Evolutionary conservation across 2,797 vertebrate species (phyloP), one percentile per base, ranked within the genome.

Genomic region (Huso huso): DNA sequence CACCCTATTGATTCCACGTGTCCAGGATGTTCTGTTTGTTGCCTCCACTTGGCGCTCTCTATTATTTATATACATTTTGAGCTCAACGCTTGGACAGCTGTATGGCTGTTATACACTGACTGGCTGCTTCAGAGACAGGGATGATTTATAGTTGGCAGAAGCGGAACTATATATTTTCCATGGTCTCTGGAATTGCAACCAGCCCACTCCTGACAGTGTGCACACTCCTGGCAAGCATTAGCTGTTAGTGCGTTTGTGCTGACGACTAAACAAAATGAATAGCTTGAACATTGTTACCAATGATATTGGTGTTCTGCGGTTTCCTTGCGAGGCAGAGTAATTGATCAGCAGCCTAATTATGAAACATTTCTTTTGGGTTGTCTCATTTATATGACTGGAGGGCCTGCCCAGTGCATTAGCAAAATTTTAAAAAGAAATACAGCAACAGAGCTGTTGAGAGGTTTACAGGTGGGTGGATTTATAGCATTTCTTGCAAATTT

Each of bases 101-200:
- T 59, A 37, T 10, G 8, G 65, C 65, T 58, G 51, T 66, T 57
- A 58, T 70, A 50, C 9, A 2, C 68, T 15, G 53, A 67, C 69
- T 75, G 73, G 71, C 74, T 74, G 68, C 69, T 67, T n/a, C 23
- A 13, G 69, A 23, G 57, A 69, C 58, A 9, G 6, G 49, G 49
- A 68, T 76, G 76, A 80, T 80, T 77, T 72, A 79, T 79, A 51
- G 71, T 71, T 37, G 67, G 55, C 61, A 58, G 68, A 15, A 10
- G 63, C 11, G 48, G 63, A 10, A 64, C 64, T 49, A 65, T 59
- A 71, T 61, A 63, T 66, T 67, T 72, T 65, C 70, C 57, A 48
- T 2, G 6, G 66, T 69, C 67, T 75, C 73, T 77, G 66, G 71
- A 65, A 78, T 75, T 66, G 70, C 63, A 48, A 48, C 52, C 68